These are phyloP conservation scores for Strix uralensis DNA, from an alignment of 2,113 vertebrate species.

Conservation along the genomic window DNA sequence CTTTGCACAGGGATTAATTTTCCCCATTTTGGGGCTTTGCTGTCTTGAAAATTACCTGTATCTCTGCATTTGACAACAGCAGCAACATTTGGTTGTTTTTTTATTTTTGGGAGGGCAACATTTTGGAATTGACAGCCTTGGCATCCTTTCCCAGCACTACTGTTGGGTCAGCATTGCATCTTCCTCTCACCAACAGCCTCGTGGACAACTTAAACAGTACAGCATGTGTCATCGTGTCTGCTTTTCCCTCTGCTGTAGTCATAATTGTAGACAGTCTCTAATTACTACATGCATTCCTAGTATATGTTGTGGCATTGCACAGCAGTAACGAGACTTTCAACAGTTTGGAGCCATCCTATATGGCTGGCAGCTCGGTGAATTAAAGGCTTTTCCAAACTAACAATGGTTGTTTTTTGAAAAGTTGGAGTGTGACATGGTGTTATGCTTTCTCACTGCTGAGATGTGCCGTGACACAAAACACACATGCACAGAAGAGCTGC, in stretches of 20 bases:
- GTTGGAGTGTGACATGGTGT: not conserved
- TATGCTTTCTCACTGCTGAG: not conserved
- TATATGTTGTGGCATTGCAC: not conserved
- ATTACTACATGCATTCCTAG: not conserved
- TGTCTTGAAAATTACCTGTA: not conserved
- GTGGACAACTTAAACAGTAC: not conserved
- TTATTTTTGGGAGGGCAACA: not conserved
- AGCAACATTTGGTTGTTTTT: not conserved
- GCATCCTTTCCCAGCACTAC: not conserved
- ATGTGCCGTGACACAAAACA: accelerated
- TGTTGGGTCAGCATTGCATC: not conserved
- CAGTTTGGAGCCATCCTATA: not conserved
- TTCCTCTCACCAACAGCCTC: not conserved
- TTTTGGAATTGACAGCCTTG: not conserved
- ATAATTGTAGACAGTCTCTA: not conserved
- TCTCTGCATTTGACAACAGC: not conserved
- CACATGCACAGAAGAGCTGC: not conserved
- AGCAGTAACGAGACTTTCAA: not conserved
- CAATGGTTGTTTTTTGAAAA: not conserved
- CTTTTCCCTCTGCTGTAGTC: not conserved
- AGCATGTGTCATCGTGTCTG: not conserved
- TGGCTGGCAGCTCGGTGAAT: not conserved
- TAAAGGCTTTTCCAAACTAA: not conserved
- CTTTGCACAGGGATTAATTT: not conserved
- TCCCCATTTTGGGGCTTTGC: not conserved